These are phyloP conservation scores for Sesamia inferens DNA, from an alignment of 2,888 invertebrate species.

Conservation along the genomic window DNA sequence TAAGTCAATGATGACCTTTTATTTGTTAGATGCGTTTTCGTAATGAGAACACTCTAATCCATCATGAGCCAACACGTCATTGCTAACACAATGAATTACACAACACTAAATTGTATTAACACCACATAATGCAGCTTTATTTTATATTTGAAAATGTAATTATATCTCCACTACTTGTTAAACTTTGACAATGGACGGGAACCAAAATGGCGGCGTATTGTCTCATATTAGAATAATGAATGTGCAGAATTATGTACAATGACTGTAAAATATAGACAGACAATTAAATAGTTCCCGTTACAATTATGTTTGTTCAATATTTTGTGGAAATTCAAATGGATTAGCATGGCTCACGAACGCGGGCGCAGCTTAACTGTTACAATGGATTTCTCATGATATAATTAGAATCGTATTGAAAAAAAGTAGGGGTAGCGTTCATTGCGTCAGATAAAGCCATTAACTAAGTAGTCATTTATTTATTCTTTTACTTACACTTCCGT, in stretches of 20 bases:
- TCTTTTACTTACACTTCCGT: conserved; percentile 63
- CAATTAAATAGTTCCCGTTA: conserved; percentile 73
- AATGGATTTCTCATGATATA: conserved; percentile 79
- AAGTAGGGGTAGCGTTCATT: conserved; percentile 72
- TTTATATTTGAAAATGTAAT: conserved; percentile 85
- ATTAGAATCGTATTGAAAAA: conserved; percentile 80
- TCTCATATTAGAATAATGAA: conserved; percentile 82
- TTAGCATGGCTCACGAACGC: conserved; percentile 65
- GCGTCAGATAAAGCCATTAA: conserved; percentile 66
- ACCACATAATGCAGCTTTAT: conserved; percentile 81
- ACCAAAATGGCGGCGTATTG: conserved; percentile 83
- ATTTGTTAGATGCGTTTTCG: conserved; percentile 71
- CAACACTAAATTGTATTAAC: conserved; percentile 87
- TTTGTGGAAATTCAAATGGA: conserved; percentile 71
- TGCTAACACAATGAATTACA: conserved; percentile 79
- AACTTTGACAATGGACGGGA: conserved; percentile 86
- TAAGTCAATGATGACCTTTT: conserved; percentile 19
- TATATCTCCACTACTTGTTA: conserved; percentile 82
- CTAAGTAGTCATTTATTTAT: conserved; percentile 62
- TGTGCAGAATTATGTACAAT: conserved; percentile 77
- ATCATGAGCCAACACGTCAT: conserved; percentile 49
- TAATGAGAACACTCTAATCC: conserved; percentile 70
- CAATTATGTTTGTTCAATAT: conserved; percentile 85
- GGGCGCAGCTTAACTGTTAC: conserved; percentile 71
- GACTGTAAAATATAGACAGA: conserved; percentile 76